Evolutionary conservation across 2,888 invertebrate species (phyloP).

Genomic region (Nudaria mundana): DNA sequence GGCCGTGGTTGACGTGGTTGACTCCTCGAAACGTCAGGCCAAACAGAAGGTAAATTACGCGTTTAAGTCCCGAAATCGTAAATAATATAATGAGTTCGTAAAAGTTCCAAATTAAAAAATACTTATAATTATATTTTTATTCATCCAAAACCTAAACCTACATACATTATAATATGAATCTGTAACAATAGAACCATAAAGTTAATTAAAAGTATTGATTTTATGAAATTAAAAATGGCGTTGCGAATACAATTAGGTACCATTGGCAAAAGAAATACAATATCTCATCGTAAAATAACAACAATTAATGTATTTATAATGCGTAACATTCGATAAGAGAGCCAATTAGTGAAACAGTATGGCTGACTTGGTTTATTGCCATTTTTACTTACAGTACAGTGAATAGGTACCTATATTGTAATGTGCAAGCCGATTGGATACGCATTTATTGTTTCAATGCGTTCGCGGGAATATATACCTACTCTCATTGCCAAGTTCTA

Average conservation of each 20-base stretch:
- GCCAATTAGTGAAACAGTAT: constrained; percentile 68
- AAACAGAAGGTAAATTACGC: too few relatives aligned
- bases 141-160: too few relatives aligned
- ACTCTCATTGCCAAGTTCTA: constrained; percentile 24
- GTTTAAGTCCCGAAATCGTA: too few relatives aligned
- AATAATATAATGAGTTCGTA: too few relatives aligned
- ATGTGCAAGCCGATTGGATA: constrained; percentile 46
- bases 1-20: too few relatives aligned
- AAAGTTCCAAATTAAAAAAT: too few relatives aligned
- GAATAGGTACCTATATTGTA: constrained; percentile 40
- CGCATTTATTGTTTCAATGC: constrained; percentile 44
- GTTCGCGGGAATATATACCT: constrained; percentile 47
- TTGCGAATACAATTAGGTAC: constrained; percentile 30
- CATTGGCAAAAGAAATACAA: constrained; percentile 53
- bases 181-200: constrained; percentile 26
- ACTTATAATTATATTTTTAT: too few relatives aligned
- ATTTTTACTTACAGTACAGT: constrained; percentile 43
- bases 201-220: constrained; percentile 30
- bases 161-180: too few relatives aligned
- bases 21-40: too few relatives aligned
- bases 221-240: constrained; percentile 31
- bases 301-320: constrained; percentile 66
- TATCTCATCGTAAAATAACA: constrained; percentile 60
- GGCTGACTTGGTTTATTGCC: constrained; percentile 44
- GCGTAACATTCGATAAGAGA: constrained; percentile 62